Percentiles rank a stretch among this genome's conserved stretches.
Evolutionary conservation across 1,140 invertebrate species (phyloP).

Genomic region (Drosophila sp.): DNA sequence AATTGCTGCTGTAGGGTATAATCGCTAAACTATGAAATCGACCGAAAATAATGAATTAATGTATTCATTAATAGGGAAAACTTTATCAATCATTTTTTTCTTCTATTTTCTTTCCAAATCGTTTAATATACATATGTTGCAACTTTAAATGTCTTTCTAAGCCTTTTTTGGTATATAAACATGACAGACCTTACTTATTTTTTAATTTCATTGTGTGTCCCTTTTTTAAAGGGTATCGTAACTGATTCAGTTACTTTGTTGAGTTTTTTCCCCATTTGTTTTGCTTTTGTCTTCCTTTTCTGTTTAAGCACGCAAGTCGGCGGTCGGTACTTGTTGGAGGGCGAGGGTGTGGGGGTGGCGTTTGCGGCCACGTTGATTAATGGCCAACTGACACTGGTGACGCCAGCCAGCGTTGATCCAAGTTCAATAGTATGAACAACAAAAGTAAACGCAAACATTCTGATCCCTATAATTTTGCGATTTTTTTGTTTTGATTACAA

Average conservation of each 20-base stretch:
- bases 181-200: too few species aligned
- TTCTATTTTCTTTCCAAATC: too few species aligned
- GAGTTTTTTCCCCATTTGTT: neutral
- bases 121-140: too few species aligned
- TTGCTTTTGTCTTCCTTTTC: slow-evolving; percentile 1
- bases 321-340: slow-evolving; percentile 14
- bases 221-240: slow-evolving; percentile 37
- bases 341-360: slow-evolving; percentile 1
- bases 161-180: too few species aligned
- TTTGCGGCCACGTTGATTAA: slow-evolving; percentile 45
- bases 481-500: slow-evolving; percentile 14
- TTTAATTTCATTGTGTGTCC: too few species aligned
- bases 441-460: slow-evolving; percentile 24
- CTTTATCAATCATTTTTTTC: too few species aligned
- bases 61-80: too few species aligned
- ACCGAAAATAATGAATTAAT: neutral
- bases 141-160: too few species aligned
- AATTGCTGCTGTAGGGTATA: neutral
- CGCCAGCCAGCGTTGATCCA: slow-evolving; percentile 36
- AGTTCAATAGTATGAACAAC: slow-evolving; percentile 24
- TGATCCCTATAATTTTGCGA: slow-evolving; percentile 7
- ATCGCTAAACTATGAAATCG: neutral
- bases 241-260: slow-evolving; percentile 2
- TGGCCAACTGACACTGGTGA: slow-evolving; percentile 31
- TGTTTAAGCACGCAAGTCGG: slow-evolving; percentile 8